Evolutionary conservation across 2,888 invertebrate genomes (phyloP).

Genomic region (Parasteatoda lunata): DNA sequence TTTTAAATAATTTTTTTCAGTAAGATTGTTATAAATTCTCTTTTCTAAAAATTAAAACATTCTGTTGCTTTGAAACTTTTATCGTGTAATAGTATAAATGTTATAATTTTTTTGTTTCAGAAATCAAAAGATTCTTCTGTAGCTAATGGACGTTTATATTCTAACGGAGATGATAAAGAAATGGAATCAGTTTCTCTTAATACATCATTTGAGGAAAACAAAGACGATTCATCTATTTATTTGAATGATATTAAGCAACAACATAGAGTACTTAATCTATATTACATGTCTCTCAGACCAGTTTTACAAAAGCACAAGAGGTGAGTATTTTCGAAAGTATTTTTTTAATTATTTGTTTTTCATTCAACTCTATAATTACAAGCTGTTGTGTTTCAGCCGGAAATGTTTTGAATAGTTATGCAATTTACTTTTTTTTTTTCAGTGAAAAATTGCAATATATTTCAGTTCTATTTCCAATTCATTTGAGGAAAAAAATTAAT

Average conservation of each 20-base stretch:
- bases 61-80: too few species aligned
- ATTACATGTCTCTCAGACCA: constrained; percentile 40
- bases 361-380: not conserved
- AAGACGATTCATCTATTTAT: not conserved
- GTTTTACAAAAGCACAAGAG: constrained; percentile 19
- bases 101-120: too few species aligned
- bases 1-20: too few species aligned
- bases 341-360: not conserved
- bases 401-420: not conserved
- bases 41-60: too few species aligned
- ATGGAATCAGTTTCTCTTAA: constrained; percentile 9
- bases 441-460: too few species aligned
- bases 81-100: too few species aligned
- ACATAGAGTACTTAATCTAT: constrained; percentile 14
- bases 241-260: constrained; percentile 26
- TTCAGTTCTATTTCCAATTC: too few species aligned
- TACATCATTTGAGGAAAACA: constrained; percentile 1
- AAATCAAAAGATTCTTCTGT: too few species aligned
- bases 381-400: not conserved
- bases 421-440: too few species aligned
- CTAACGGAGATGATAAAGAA: constrained; percentile 13
- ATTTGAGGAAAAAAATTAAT: too few species aligned
- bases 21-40: too few species aligned
- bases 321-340: constrained; percentile 8
- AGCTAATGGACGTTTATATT: too few species aligned